A percentile compares a stretch with the other conserved stretches of the same genome.
These are phyloP conservation scores for Pristionchus mayeri DNA, from an alignment of 2,888 invertebrate genomes.

Conservation along the genomic window DNA sequence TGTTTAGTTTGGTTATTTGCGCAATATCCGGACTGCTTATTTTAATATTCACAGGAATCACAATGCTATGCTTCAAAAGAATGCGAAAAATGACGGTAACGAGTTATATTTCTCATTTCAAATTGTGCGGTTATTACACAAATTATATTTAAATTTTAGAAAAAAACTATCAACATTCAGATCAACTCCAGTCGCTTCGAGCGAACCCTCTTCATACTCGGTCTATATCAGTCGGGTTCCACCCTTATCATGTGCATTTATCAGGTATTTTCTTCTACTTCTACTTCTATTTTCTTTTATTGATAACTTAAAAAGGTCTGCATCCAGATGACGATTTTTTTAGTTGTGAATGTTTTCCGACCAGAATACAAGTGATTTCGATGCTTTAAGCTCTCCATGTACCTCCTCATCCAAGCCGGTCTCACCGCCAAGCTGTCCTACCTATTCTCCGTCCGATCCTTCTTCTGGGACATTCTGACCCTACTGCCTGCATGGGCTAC, in stretches of 20 bases:
- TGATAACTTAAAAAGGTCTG: too few species aligned
- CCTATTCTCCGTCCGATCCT: conserved; percentile 1
- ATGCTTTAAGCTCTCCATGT: conserved; percentile 35
- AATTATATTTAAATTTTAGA: too few species aligned
- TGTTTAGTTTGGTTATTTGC: background rate
- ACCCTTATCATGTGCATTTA: background rate
- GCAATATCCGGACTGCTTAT: background rate
- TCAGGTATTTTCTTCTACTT: background rate
- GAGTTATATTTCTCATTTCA: too few species aligned
- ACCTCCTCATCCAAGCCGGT: background rate
- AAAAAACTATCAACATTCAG: too few species aligned
- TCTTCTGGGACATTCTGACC: conserved; percentile 20
- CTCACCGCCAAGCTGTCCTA: background rate
- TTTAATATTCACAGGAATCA: background rate
- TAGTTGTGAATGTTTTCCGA: too few species aligned
- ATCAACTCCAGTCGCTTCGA: background rate
- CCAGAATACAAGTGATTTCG: too few species aligned
- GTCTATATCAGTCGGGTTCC: background rate
- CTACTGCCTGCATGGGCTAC: conserved; percentile 26
- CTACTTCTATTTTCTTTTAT: too few species aligned
- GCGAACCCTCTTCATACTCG: background rate
- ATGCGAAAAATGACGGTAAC: too few species aligned
- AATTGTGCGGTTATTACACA: too few species aligned
- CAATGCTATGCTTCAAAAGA: too few species aligned
- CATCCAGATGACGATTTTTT: too few species aligned